Evolutionary conservation across 2,888 invertebrate species (phyloP), one percentile per base, ranked within the genome.

Genomic region (Hecatera dysodea): DNA sequence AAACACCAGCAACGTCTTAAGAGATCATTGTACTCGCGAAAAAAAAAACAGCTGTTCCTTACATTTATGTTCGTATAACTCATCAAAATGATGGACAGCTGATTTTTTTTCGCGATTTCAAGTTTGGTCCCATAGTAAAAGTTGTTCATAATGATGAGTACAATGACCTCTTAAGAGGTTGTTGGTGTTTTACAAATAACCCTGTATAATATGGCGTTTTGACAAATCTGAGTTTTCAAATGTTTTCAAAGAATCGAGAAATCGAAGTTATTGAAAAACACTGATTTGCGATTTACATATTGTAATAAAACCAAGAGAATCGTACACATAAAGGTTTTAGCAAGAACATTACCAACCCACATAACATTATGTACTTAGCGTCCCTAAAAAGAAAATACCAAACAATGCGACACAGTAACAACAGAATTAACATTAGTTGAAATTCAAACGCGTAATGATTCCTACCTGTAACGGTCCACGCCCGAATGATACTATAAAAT

Each of bases 371-470:
- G 75, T 78, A 53, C 46, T 50, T 57, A 57, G 59, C 50, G 36
- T 64, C 29, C 19, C 59, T 60, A 60, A 80, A 69, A 70, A 67
- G 48, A 62, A 67, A 73, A 70, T 63, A 52, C 42, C 55, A 46
- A 63, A 46, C 50, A 73, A 63, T 33, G 67, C 39, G 48, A 65
- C 52, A 64, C 62, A 71, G 64, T 71, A 66, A 75, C 65, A 69
- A 69, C 50, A 55, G 33, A 22, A 27, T 12, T 22, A 62, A 70
- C 73, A 81, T 84, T 84, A 87, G 75, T 81, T 79, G 78, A 85
- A 82, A 87, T 86, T 87, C 87, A 85, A 85, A 83, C 75, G 80
- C 64, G 78, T 78, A 80, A 85, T 86, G 74, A 80, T 85, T 72
- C 61, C 72, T 57, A 73, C 81, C 74, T 78, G 65, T 68, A 79